Base-by-base conservation (phyloP, 2,888 invertebrate species). In the Troides aeacus region DNA sequence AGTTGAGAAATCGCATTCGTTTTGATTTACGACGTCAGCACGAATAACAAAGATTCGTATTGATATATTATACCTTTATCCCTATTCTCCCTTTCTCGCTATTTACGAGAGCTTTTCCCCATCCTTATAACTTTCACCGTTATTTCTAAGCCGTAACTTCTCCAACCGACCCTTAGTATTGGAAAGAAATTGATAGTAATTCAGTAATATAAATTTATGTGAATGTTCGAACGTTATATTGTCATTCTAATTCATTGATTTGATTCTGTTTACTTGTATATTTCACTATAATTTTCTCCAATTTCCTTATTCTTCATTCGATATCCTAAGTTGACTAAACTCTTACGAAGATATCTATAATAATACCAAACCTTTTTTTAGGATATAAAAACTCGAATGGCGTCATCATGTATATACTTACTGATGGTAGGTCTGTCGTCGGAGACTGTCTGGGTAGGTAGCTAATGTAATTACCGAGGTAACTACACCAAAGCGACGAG, bases 41-140 rank as follows among this genome's bases (percentile, higher is more conserved):
- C 89, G 89, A 91, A 91, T 92, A 92, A 91, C 92, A 92, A 92
- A 91, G 90, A 92, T 89, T 91, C 90, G 87, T 90, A 92, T 91
- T 92, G 92, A 92, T 92, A 92, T 92, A 92, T 92, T 92, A 91
- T 91, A 89, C 90, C 89, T 90, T 90, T 90, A 91, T 92, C 90
- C 92, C 84, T 82, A 86, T 90, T 91, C 86, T 89, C 88, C 88
- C 85, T 84, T 84, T 81, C 15, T 84, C 84, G 87, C 88, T 90
- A 92, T 92, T 92, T 92, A 91, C 90, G 90, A 86, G 89, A 86
- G 80, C 84, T 85, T 85, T 84, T 5, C 85, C 89, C 87, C 80
- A 86, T 89, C 87, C 88, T 89, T 89, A 88, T 91, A 91, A 90
- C 90, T 90, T 91, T 86, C 86, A 86, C 84, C 87, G 88, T 88